Conservation (phyloP, 2,797 vertebrate species). For the Miopithecus talapoin region DNA sequence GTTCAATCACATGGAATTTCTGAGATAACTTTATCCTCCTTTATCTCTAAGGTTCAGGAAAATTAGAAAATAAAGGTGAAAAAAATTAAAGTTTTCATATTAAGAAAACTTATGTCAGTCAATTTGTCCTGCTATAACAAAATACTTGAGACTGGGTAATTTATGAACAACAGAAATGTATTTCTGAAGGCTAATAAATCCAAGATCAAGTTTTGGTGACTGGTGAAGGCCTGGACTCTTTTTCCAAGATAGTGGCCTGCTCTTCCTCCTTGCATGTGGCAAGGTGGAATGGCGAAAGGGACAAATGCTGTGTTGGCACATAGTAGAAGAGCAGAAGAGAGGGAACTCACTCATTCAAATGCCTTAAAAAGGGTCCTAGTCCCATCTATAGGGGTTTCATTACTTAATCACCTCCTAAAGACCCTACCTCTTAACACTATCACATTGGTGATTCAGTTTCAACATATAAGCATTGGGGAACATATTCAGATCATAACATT, state of each 20-base stretch:
- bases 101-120: background rate
- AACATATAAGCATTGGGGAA: no score
- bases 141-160: background rate
- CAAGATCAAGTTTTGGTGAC: background rate
- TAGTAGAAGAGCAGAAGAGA: background rate
- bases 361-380: background rate
- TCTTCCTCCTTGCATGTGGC: background rate
- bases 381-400: background rate
- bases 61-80: background rate
- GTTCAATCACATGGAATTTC: background rate
- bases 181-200: background rate
- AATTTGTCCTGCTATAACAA: background rate
- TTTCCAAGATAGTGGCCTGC: background rate
- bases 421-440: no score
- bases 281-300: background rate
- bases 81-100: background rate
- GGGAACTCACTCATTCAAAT: background rate
- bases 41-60: background rate
- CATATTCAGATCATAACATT: background rate
- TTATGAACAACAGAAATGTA: background rate
- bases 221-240: no score
- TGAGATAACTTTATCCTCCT: background rate
- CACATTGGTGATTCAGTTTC: background rate
- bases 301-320: background rate
- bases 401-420: background rate